These are phyloP conservation scores for Daktulosphaira vitifoliae DNA, from an alignment of 1,140 invertebrate species.

Conservation along the genomic window DNA sequence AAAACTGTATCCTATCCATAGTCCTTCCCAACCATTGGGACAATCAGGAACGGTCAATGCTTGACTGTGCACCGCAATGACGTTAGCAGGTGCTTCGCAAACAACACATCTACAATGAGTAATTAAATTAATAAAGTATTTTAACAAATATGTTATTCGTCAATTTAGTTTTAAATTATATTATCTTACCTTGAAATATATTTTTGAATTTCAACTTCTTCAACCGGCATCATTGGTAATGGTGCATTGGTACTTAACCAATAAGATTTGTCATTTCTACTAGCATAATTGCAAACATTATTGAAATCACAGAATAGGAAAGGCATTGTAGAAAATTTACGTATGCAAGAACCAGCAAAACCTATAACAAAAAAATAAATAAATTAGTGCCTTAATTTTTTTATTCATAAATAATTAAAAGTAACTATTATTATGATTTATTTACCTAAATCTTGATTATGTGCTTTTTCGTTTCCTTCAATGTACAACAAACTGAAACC, in stretches of 20 bases:
- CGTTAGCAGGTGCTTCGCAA: conserved; percentile 86
- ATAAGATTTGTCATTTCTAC: conserved; percentile 86
- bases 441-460: conserved; percentile 92
- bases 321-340: conserved; percentile 86
- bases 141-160: too few relatives aligned
- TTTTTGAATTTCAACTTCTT: conserved; percentile 65
- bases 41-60: conserved; percentile 78
- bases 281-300: conserved; percentile 82
- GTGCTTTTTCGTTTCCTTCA: conserved; percentile 93
- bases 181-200: conserved; percentile 77
- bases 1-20: conserved; percentile 97
- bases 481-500: conserved; percentile 93
- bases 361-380: too few relatives aligned
- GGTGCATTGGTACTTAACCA: conserved; percentile 86
- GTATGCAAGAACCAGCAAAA: conserved; percentile 70
- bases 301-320: conserved; percentile 90
- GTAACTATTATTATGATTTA: too few relatives aligned
- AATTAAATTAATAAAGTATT: too few relatives aligned
- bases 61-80: conserved; percentile 96
- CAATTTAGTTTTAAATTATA: too few relatives aligned
- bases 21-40: conserved; percentile 76
- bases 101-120: conserved; percentile 70
- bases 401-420: too few relatives aligned
- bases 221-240: conserved; percentile 81
- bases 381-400: too few relatives aligned